Evolutionary conservation across 1,140 invertebrate species (phyloP), one percentile per base, ranked within the genome.

Genomic region (Trachymyrmex septentrionalis): DNA sequence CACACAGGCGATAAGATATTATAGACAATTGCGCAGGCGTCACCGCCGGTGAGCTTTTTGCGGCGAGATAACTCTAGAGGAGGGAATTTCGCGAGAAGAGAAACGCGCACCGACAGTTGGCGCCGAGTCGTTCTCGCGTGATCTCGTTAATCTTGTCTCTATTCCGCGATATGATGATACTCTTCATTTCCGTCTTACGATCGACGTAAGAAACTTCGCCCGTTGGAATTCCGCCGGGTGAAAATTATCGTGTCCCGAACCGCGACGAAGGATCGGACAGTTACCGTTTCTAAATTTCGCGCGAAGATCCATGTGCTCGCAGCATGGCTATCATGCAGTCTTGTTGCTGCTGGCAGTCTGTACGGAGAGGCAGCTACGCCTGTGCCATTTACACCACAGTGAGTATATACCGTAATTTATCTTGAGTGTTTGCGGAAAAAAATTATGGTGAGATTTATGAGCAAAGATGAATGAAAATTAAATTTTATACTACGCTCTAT

Each of bases 271-370:
- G 19, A n/a, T 38, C 27, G 34, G 6, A 50, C 55, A 12, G 14
- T 2, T 9, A 9, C 24, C 12, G 19, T 10, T 63, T 57, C 0
- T 14, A 7, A 48, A 59, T 50, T 21, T 19, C 24, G 12, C n/a
- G 44, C n/a, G 14, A 63, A 53, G 9, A 82, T 72, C 91, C 91
- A 93, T 93, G 90, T 93, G 69, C 77, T 72, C 85, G 59, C 88
- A 92, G 94, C 88, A 98, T 98, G 97, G 96, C 97, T 59, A 97
- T 98, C 90, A 96, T 98, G 92, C 96, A 97, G 88, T 97, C 97
- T 61, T 98, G 97, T 93, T 98, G 98, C 93, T 98, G 97, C 91
- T 98, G 97, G 97, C 96, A 97, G 80, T 97, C 97, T 34, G 96
- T 98, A 27, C 96, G 97, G 34, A 96, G 96, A 85, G 98, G 97